A percentile compares a stretch with the other conserved stretches of the same genome.
phyloP scores from a whole-genome alignment of 2,888 invertebrate species.

The Monopis laevigella region DNA sequence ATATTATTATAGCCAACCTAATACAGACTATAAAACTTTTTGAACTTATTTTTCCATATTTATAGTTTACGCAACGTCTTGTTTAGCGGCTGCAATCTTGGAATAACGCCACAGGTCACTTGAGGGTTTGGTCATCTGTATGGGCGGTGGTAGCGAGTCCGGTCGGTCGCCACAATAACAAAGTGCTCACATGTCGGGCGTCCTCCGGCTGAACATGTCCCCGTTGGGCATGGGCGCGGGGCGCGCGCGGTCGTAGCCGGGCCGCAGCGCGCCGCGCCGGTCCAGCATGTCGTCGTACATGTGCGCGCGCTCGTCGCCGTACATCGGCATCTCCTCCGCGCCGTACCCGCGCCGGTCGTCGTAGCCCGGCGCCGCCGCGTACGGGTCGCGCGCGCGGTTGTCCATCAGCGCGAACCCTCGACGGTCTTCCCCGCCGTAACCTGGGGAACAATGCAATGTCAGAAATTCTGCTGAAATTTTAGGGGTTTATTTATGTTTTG shows the following conservation, averaged over 20 bases:
- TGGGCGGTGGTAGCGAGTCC: too few species aligned
- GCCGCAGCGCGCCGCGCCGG: conserved; percentile 33
- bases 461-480: too few species aligned
- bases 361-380: conserved; percentile 26
- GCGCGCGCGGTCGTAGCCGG: conserved; percentile 39
- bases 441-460: too few species aligned
- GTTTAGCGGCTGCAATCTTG: too few species aligned
- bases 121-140: too few species aligned
- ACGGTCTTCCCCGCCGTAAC: conserved; percentile 19
- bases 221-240: conserved; percentile 48
- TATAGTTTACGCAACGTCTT: too few species aligned
- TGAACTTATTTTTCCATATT: too few species aligned
- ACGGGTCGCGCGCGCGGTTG: conserved; percentile 39
- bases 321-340: conserved; percentile 21
- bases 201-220: conserved; percentile 60
- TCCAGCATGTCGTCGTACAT: conserved; percentile 52
- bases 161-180: too few species aligned
- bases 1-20: too few species aligned
- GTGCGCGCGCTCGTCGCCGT: conserved; percentile 35
- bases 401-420: conserved; percentile 18
- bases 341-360: conserved; percentile 18
- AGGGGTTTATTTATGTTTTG: too few species aligned
- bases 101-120: too few species aligned
- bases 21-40: too few species aligned
- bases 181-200: conserved; percentile 45